phyloP scores from a whole-genome alignment of 2,113 vertebrate species.

The Menidia beryllina region DNA sequence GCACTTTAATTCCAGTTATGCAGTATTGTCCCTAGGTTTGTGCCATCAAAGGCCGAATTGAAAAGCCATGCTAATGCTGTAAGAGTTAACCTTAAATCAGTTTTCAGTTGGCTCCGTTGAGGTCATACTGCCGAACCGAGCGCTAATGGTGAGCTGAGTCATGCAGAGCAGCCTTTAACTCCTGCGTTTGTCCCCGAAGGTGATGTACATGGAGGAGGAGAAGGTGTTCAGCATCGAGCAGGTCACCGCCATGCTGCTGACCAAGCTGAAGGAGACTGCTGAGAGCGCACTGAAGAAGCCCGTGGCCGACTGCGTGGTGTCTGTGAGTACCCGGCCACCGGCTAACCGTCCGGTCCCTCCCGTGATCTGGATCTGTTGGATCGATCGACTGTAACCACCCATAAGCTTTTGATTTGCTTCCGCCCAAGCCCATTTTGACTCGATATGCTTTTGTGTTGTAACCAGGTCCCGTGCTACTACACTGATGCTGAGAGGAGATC shows the following conservation, averaged over 20 bases:
- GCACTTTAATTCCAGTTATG: not conserved
- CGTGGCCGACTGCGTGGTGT: conserved; percentile 95
- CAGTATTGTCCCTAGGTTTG: not conserved
- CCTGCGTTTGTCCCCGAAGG: conserved; percentile 75
- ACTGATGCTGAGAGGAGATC: conserved; percentile 96
- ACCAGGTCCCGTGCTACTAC: conserved; percentile 94
- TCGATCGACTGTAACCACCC: too few relatives aligned
- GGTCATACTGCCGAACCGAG: not conserved
- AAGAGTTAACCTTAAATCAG: not conserved
- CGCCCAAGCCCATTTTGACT: too few relatives aligned
- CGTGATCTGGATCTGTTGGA: too few relatives aligned
- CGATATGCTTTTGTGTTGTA: conserved; percentile 11
- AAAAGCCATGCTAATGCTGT: not conserved
- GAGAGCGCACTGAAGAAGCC: conserved; percentile 95
- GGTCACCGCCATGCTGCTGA: conserved; percentile 95
- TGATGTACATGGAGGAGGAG: conserved; percentile 97
- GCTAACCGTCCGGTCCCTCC: not conserved
- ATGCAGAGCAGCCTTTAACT: not conserved
- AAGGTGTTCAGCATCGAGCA: conserved; percentile 95
- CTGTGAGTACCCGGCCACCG: conserved; percentile 84
- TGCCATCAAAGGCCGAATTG: conserved; percentile 4
- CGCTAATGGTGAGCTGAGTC: not conserved
- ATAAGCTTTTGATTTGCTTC: too few relatives aligned
- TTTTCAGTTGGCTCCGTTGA: not conserved
- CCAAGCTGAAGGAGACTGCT: conserved; percentile 95